Evolutionary conservation across 2,888 invertebrate species (phyloP).

Genomic region (Poecilobothrus nobilitatus): DNA sequence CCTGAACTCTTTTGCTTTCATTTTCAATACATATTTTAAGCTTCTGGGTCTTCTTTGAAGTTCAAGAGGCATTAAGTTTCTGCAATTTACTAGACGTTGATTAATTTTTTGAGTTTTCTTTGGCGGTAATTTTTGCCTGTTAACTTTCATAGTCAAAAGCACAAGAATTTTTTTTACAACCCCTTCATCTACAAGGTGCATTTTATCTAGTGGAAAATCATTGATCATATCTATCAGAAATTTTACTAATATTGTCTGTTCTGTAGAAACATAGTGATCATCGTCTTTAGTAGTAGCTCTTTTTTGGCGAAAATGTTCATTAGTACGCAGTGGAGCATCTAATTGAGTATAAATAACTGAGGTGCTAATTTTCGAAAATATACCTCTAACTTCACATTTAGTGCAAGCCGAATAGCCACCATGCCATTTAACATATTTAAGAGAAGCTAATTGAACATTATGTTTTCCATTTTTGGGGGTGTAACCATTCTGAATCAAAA

Average conservation of each 20-base stretch:
- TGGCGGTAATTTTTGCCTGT: background rate
- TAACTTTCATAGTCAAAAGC: background rate
- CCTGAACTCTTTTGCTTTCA: background rate
- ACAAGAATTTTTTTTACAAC: slow-evolving; percentile 7
- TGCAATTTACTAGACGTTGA: background rate
- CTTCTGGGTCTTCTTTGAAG: too few relatives aligned
- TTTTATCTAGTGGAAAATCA: slow-evolving; percentile 5
- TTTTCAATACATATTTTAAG: too few relatives aligned
- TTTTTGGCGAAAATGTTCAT: background rate
- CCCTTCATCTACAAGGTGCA: background rate
- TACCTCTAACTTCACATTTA: background rate
- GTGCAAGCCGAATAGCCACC: background rate
- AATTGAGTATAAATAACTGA: background rate
- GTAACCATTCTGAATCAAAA: too few relatives aligned
- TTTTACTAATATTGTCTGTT: background rate
- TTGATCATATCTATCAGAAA: slow-evolving; percentile 3
- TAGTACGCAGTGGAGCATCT: background rate
- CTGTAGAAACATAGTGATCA: background rate
- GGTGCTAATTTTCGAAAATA: background rate
- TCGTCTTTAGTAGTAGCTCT: background rate
- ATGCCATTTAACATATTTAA: background rate
- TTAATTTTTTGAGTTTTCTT: background rate
- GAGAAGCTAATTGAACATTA: background rate
- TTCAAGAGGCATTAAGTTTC: background rate
- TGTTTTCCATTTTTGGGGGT: too few relatives aligned